Conservation (phyloP, 2,888 invertebrate genomes). For the Apamea epomidion region DNA sequence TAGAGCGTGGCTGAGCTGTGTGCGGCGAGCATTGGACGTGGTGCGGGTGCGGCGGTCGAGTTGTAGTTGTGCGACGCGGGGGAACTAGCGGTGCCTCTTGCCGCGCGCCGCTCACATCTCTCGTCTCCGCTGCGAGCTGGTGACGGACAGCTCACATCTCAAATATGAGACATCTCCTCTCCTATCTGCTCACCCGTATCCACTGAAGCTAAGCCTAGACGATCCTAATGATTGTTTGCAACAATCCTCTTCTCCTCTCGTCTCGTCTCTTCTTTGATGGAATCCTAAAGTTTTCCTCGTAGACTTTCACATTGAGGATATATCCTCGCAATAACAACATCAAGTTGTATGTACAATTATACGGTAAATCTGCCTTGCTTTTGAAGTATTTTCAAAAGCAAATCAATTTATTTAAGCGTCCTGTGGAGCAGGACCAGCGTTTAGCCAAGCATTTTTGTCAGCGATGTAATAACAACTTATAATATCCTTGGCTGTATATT, state of each 20-base stretch:
- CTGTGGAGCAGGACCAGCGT: too few species aligned
- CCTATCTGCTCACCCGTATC: background rate
- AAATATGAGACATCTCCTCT: background rate
- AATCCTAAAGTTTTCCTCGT: background rate
- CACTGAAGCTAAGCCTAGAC: background rate
- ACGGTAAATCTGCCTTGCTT: background rate
- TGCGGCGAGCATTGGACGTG: background rate
- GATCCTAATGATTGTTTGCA: background rate
- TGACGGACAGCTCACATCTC: too few species aligned
- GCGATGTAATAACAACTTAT: too few species aligned
- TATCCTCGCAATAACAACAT: background rate
- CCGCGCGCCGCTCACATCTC: background rate
- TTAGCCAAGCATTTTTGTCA: too few species aligned
- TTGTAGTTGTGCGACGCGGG: too few species aligned
- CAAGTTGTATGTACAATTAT: background rate
- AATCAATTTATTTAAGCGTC: too few species aligned
- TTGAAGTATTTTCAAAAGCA: too few species aligned
- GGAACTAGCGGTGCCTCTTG: background rate
- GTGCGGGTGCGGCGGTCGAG: background rate
- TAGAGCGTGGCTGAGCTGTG: background rate
- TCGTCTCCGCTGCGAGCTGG: background rate
- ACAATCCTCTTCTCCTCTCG: background rate
- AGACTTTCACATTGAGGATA: background rate
- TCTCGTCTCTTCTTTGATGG: background rate
- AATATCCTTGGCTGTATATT: too few species aligned